Conservation (phyloP, 2,888 invertebrate genomes). For the Cabera pusaria region DNA sequence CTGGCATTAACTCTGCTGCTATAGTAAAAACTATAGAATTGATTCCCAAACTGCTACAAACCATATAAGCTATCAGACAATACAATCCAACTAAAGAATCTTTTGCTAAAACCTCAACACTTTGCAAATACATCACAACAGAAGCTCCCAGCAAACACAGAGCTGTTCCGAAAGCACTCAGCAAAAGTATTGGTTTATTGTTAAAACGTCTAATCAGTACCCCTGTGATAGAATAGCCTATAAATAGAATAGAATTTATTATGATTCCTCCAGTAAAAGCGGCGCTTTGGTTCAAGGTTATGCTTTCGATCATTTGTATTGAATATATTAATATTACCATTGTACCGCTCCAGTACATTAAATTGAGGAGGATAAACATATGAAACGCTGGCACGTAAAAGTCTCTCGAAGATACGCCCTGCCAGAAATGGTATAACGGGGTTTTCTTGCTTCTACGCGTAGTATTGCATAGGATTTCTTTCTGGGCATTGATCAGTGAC, state of each 20-base stretch:
- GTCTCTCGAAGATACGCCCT: conserved; percentile 12
- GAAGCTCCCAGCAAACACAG: conserved; percentile 5
- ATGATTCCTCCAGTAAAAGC: conserved; percentile 20
- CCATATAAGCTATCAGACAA: conserved; percentile 16
- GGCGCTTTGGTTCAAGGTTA: conserved; percentile 13
- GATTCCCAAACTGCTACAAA: conserved; percentile 16
- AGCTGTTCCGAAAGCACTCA: conserved; percentile 3
- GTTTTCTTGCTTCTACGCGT: not conserved
- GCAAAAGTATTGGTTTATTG: conserved; percentile 18
- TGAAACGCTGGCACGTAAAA: conserved; percentile 25
- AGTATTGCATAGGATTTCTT: conserved; percentile 1
- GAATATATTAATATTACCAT: conserved; percentile 27
- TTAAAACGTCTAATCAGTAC: conserved; percentile 18
- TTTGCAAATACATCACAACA: conserved; percentile 14
- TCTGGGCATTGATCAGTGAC: too few species aligned
- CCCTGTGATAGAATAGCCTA: conserved; percentile 9
- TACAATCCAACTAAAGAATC: conserved; percentile 20
- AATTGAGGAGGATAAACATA: conserved; percentile 18
- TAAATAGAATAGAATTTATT: conserved; percentile 16
- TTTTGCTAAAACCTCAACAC: conserved; percentile 6
- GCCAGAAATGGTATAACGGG: not conserved
- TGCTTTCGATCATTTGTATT: conserved; percentile 16
- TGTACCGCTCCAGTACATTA: conserved; percentile 25
- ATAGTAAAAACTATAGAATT: conserved; percentile 9
- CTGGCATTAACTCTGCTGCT: conserved; percentile 29